These are phyloP conservation scores for Loxodonta africana DNA, from an alignment of 2,113 vertebrate species.

Conservation along the genomic window DNA sequence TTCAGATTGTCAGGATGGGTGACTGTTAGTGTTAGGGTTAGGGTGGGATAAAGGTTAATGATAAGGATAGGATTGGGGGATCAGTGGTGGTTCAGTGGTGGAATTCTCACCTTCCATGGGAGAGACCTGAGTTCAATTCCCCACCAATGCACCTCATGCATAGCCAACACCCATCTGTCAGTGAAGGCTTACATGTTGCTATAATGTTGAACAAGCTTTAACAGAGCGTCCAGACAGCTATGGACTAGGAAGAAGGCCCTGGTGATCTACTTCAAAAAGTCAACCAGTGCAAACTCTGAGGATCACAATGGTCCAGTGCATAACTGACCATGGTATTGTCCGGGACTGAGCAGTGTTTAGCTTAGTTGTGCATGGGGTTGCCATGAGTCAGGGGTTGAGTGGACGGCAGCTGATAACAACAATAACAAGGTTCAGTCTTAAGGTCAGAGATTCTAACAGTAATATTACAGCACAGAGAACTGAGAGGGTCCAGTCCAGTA, in stretches of 20 bases:
- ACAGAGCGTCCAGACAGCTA: background rate
- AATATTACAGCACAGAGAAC: background rate
- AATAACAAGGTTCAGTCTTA: background rate
- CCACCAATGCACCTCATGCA: background rate
- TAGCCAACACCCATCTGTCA: background rate
- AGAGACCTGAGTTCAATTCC: background rate
- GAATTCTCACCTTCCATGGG: background rate
- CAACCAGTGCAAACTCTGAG: background rate
- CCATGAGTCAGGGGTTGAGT: background rate
- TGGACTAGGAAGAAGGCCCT: background rate
- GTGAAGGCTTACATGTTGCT: background rate
- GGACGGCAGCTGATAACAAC: background rate
- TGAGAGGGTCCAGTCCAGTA: background rate
- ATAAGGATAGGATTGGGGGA: background rate
- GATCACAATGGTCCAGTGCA: background rate
- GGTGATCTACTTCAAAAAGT: background rate
- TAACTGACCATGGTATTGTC: background rate
- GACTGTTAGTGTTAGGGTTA: background rate
- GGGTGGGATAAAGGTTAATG: background rate
- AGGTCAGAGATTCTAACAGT: background rate
- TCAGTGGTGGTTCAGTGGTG: background rate
- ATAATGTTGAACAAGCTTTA: background rate
- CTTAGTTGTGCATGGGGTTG: too few relatives aligned
- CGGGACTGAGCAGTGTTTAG: background rate
- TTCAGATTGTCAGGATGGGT: background rate